These are phyloP conservation scores for Oreochromis niloticus DNA, from an alignment of 2,113 vertebrate genomes.

Conservation along the genomic window DNA sequence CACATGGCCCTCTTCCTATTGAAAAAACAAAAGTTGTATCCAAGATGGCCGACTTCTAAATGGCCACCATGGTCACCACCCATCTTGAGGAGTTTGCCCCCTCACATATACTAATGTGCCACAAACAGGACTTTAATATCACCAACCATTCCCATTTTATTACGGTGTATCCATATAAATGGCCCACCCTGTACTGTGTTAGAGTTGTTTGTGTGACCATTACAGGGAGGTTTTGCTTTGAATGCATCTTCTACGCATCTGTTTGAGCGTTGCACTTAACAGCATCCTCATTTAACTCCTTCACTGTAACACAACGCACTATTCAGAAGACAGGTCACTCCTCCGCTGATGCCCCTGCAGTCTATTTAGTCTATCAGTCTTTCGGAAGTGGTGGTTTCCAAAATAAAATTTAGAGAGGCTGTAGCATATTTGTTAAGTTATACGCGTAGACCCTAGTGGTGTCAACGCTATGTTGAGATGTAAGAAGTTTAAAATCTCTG, in stretches of 20 bases:
- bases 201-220: neutral
- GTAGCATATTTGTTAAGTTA: neutral
- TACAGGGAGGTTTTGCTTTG: neutral
- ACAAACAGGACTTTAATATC: no score
- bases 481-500: neutral
- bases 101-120: no score
- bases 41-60: no score
- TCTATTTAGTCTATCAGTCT: neutral
- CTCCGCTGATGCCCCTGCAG: neutral
- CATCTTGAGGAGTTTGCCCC: no score
- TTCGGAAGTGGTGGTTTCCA: neutral
- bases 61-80: no score
- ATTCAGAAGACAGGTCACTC: neutral
- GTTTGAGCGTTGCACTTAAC: neutral
- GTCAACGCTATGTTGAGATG: neutral
- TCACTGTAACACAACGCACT: rapidly evolving
- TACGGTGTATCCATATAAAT: no score
- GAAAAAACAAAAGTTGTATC: no score
- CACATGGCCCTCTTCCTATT: no score
- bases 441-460: neutral
- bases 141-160: no score
- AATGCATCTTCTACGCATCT: neutral
- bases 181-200: neutral
- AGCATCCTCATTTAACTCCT: neutral
- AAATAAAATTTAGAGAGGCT: neutral